Evolutionary conservation across 2,797 vertebrate genomes (phyloP), one percentile per base, ranked within the genome.

Genomic region (Helicolenus hilgendorfi): DNA sequence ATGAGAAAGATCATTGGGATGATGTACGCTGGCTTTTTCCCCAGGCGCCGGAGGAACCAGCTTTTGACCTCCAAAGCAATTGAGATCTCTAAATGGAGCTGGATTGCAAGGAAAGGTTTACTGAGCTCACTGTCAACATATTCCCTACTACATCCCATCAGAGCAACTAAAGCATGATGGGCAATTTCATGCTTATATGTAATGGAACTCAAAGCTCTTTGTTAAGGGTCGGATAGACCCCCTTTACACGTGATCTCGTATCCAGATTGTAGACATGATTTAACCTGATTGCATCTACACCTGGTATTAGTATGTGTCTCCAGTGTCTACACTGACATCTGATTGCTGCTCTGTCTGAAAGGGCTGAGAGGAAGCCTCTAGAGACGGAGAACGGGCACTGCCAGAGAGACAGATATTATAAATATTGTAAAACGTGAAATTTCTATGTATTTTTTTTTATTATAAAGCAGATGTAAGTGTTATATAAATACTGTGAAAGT

Each of bases 1-100:
- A 92, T 92, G 83, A 87, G 82, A 89, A 74, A 75, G 62, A 85
- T 88, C 84, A 84, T 53, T 11, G 55, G 24, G 55, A 72, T 87
- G 87, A 92, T 88, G 85, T 59, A 92, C 10, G 27, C 59, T 33
- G 53, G 64, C 72, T 41, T 75, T 72, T 80, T 41, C 62, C 72
- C 29, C 41, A 4, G 73, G 29, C 7, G 3, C 62, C 56, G 29
- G 20, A 84, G 24, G 20, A 36, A 62, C 68, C 68, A 81, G 80
- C 45, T 14, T 86, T 60, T 91, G 77, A 89, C 81, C 84, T 91
- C 77, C 24, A 72, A 69, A 73, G 64, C 58, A 72, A 76, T 56
- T 49, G 81, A 86, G 77, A 85, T 70, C 59, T 83, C n/a, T 49
- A 18, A 65, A 72, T 56, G 31, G 31, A 64, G 27, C 29, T 62